Base-by-base conservation (phyloP, 2,888 invertebrate genomes). In the Allophyes oxyacanthae region DNA sequence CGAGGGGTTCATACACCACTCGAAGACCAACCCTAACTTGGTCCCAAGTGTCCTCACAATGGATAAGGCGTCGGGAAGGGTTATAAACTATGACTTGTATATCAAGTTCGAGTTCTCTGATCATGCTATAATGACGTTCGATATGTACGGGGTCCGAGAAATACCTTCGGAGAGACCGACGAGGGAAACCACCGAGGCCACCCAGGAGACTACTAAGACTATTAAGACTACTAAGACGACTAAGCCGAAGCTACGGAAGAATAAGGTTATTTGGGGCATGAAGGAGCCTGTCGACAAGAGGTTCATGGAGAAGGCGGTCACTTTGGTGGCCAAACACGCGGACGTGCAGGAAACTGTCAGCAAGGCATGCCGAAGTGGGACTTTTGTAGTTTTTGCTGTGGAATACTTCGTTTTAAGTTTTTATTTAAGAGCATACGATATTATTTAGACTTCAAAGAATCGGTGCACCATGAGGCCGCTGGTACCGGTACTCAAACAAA, bases 71-170 rank as follows among this genome's bases (percentile, higher is more conserved):
- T 11, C 13, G 0, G 7, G 9, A 0, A n/a, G 10, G 0, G 40
- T 65, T 6, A 6, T 45, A 1, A 64, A 51, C 10, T 52, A 57
- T 15, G 51, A 61, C 8, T 37, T 67, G 10, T 55, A 51, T 32
- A 37, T 67, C 1, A 37, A 36, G 14, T 61, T 58, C 9, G 14
- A 15, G 0, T 64, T 67, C 15, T 7, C 9, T 0, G 13, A 30
- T 0, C 15, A 9, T 8, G 55, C 54, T 1, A 38, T 13, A 0
- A 9, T 67, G 10, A 49, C 11, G 7, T 44, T 64, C 7, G 33
- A 40, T 38, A 30, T 64, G 28, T 54, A 48, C 10, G 48, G 14
- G 4, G n/a, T 6, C 8, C 8, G 14, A 0, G 8, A 14, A 2
- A 6, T 10, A 20, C 5, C 8, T 5, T 0, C 6, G 26, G 3